Conservation (phyloP, 2,797 vertebrate species). For the Lophius americanus region DNA sequence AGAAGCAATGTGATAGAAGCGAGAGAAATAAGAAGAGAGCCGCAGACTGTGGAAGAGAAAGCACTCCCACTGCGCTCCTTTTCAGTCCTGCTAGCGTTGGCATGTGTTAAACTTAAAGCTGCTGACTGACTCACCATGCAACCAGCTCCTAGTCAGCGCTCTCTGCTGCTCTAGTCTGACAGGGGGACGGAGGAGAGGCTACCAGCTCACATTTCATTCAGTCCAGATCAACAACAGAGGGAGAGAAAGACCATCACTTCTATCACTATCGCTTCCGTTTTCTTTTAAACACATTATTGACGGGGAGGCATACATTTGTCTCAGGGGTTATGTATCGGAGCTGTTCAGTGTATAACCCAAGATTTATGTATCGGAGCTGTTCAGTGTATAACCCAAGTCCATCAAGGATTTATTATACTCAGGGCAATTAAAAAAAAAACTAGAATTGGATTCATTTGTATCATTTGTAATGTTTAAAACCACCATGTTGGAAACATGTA, state of each 20-base stretch:
- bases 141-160: conserved; percentile 77
- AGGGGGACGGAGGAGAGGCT: conserved; percentile 52
- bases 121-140: conserved; percentile 79
- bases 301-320: too few relatives aligned
- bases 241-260: conserved; percentile 26
- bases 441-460: too few relatives aligned
- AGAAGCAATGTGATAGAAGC: conserved; percentile 32
- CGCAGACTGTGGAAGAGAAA: conserved; percentile 65
- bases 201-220: conserved; percentile 61
- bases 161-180: conserved; percentile 71
- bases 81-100: conserved; percentile 77
- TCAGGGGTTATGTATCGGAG: too few relatives aligned
- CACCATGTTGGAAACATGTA: too few relatives aligned
- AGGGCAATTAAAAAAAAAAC: too few relatives aligned
- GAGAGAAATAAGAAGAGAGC: conserved; percentile 53
- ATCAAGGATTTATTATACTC: too few relatives aligned
- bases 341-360: conserved; percentile 9
- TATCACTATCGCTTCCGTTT: too few relatives aligned
- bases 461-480: too few relatives aligned
- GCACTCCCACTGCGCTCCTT: conserved; percentile 68
- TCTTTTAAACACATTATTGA: too few relatives aligned
- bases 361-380: neutral
- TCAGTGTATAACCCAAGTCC: too few relatives aligned
- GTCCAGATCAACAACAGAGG: conserved; percentile 37
- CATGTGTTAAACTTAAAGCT: conserved; percentile 82